Evolutionary conservation across 2,113 vertebrate species (phyloP), one percentile per base, ranked within the genome.

Genomic region (Scomber japonicus): DNA sequence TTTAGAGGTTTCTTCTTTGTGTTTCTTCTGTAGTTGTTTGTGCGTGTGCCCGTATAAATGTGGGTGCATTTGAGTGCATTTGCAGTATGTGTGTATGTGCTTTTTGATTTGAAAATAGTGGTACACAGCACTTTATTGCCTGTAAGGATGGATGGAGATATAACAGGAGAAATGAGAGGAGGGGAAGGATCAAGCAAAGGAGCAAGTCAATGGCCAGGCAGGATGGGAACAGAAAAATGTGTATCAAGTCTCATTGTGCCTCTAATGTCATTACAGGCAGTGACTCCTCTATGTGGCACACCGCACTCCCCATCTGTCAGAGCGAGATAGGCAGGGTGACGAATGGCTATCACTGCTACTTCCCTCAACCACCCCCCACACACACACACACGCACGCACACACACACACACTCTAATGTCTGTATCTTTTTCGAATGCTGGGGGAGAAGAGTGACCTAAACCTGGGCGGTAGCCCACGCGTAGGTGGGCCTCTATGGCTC

Each of bases 181-280:
- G 75, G 71, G 61, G 75, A 87, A 80, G 87, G 83, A 87, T 84
- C 67, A 71, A 73, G 76, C 48, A 65, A 84, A 85, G 66, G 72
- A 90, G 75, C 49, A 66, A 89, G 79, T 84, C 74, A 78, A 90
- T 90, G 88, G 91, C 82, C 78, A 74, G 87, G 78, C 79, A 65
- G 85, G 80, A 87, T 86, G 76, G 74, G 81, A 66, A 86, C 63
- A 60, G 82, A 83, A 82, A 89, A 92, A 86, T 74, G 70, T 90
- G 84, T 86, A 89, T 83, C 87, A 86, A 80, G 85, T 88, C 88
- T 93, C 91, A 92, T 95, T 94, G 93, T 94, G 90, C 84, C 91
- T 89, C 89, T 95, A 94, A 95, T 93, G 93, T 94, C 94, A 95
- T 95, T 95, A 95, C 72, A 94, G 91, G 82, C 88, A 90, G 81